These are phyloP conservation scores for Carlito syrichta DNA, from an alignment of 2,113 vertebrate genomes.

Conservation along the genomic window DNA sequence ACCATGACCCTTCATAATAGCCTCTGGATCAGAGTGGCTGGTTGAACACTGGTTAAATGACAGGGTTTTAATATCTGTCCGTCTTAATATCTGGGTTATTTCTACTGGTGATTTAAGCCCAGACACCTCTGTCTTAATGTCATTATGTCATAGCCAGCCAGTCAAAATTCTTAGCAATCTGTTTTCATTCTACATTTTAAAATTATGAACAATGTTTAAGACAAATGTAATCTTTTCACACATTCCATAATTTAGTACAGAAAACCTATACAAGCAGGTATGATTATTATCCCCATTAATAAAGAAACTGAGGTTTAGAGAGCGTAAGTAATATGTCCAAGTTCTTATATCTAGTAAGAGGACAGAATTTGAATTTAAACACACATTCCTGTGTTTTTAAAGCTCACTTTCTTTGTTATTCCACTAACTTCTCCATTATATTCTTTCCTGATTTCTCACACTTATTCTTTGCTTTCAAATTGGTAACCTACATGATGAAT, in stretches of 20 bases:
- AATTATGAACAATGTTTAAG: not conserved
- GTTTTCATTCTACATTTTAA: not conserved
- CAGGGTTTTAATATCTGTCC: not conserved
- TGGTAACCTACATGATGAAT: fast-evolving
- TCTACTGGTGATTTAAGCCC: not conserved
- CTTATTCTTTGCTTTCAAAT: not conserved
- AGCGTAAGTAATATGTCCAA: not conserved
- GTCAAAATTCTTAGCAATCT: not conserved
- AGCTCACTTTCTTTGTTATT: not conserved
- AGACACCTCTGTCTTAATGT: not conserved
- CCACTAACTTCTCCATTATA: not conserved
- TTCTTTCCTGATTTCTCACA: not conserved
- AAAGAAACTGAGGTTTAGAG: not conserved
- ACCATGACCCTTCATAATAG: not conserved
- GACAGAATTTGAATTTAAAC: not conserved
- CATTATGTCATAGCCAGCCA: not conserved
- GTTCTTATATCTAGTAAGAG: not conserved
- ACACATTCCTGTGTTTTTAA: not conserved
- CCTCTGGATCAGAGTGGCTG: not conserved
- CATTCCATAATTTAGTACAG: not conserved
- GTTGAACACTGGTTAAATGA: not conserved
- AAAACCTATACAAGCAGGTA: not conserved
- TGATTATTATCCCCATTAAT: not conserved
- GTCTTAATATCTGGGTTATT: not conserved
- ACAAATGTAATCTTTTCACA: not conserved